phyloP scores from a whole-genome alignment of 2,797 vertebrate genomes.

The Gallirallus australis region DNA sequence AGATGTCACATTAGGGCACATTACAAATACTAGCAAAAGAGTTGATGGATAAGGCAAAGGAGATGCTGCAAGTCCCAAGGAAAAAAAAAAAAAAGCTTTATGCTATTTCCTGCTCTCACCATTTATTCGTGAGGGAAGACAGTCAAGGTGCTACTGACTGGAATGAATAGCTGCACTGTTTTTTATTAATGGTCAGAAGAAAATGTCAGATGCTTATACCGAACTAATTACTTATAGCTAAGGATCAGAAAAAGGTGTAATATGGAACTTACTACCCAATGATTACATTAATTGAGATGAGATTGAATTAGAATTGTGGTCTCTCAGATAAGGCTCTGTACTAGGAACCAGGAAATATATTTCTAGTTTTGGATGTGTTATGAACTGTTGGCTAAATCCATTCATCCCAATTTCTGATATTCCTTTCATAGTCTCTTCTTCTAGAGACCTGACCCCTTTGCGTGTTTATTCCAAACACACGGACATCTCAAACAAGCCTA shows the following conservation, averaged over 20 bases:
- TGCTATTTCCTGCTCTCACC: background rate
- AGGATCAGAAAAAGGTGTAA: conserved; percentile 4
- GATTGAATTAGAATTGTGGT: background rate
- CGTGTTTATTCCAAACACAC: background rate
- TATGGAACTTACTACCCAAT: background rate
- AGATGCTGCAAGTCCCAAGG: background rate
- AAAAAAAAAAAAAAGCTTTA: background rate
- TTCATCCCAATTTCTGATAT: background rate
- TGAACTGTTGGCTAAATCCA: background rate
- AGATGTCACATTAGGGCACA: conserved; percentile 47
- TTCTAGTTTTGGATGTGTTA: background rate
- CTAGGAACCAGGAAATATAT: background rate
- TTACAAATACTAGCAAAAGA: conserved; percentile 43
- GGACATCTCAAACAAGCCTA: background rate
- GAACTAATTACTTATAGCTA: background rate
- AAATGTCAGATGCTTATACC: background rate
- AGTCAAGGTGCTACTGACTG: background rate
- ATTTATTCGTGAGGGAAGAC: conserved; percentile 7
- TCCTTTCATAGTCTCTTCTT: background rate
- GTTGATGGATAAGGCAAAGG: conserved; percentile 43
- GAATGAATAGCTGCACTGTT: background rate
- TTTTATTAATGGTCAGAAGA: conserved; percentile 12
- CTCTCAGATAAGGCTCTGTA: background rate
- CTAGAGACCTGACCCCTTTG: background rate
- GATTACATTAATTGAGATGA: conserved; percentile 10